Evolutionary conservation across 2,797 vertebrate genomes (phyloP), one percentile per base, ranked within the genome.

Genomic region (Euphonia xanthogaster): DNA sequence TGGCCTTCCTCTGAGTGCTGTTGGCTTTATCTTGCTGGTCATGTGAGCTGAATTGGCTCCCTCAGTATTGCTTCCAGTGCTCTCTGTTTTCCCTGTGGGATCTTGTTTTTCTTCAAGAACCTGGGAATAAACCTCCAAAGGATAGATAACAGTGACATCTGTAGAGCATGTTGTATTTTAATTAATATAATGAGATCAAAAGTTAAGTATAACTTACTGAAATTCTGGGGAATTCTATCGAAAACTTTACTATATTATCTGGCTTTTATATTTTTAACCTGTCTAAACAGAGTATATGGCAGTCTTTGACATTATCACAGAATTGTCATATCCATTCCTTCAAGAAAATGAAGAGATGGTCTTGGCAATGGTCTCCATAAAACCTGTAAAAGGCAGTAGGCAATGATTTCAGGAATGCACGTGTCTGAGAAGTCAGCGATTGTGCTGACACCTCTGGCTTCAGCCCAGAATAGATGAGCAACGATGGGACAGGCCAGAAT

Each of bases 1-100:
- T 95, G 89, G 93, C 75, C 90, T 88, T 74, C 75, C 58, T 85
- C 80, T 94, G 15, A 87, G 86, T 77, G 88, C 88, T 55, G 18
- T 45, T 92, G 90, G 63, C 89, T 89, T 94, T 92, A 88, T 68
- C 72, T 93, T 80, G 75, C 68, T 68, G 57, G 57, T 91, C 84
- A 74, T 89, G 92, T 93, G 95, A 95, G 81, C 72, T 77, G 72
- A 91, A 72, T 1, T 86, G 72, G 44, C 68, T 91, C 54, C 42
- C 50, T 85, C 65, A 58, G 1, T n/a, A 50, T 48, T 87, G n/a
- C 85, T 95, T 47, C 57, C 78, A 85, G 71, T 40, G 74, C 42
- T 61, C 67, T 58, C 66, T 71, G 31, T 45, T 40, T 37, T 93
- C 88, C 14, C 57, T n/a, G 17, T 14, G 27, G 42, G 47, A 95